Evolutionary conservation across 2,113 vertebrate genomes (phyloP).

Genomic region (Brachionichthys hirsutus): DNA sequence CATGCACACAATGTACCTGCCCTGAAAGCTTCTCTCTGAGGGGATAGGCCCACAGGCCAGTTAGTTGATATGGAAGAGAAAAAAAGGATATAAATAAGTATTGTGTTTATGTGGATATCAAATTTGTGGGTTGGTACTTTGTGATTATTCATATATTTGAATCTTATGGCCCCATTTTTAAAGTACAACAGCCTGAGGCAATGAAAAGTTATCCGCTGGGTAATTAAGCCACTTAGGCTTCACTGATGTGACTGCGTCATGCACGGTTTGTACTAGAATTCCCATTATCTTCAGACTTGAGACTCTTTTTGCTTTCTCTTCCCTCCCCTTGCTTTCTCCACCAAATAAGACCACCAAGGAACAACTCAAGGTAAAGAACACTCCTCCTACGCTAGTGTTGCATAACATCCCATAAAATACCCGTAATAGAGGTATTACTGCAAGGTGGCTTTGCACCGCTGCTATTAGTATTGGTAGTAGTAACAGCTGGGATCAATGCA

Average conservation of each 20-base stretch:
- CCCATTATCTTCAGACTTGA: constrained; percentile 47
- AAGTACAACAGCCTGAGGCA: constrained; percentile 9
- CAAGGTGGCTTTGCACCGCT: no score
- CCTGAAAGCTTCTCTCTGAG: no score
- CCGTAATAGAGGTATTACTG: no score
- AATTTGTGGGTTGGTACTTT: neutral
- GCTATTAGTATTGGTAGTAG: no score
- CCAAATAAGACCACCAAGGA: constrained; percentile 69
- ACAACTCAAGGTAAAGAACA: constrained; percentile 68
- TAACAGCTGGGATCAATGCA: no score
- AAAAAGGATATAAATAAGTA: neutral
- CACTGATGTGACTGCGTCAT: constrained; percentile 32
- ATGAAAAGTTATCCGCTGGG: constrained; percentile 43
- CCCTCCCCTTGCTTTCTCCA: neutral
- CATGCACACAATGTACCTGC: no score
- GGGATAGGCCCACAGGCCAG: no score
- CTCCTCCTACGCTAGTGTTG: neutral
- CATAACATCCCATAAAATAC: no score
- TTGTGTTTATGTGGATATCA: neutral
- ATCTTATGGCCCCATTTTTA: neutral
- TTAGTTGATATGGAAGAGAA: neutral
- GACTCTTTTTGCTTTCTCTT: constrained; percentile 45
- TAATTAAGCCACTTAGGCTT: constrained; percentile 44
- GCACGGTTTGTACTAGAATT: constrained; percentile 31
- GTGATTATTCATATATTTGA: constrained; percentile 11